Conservation (phyloP, 2,888 invertebrate genomes). For the Psylliodes chrysocephalus region DNA sequence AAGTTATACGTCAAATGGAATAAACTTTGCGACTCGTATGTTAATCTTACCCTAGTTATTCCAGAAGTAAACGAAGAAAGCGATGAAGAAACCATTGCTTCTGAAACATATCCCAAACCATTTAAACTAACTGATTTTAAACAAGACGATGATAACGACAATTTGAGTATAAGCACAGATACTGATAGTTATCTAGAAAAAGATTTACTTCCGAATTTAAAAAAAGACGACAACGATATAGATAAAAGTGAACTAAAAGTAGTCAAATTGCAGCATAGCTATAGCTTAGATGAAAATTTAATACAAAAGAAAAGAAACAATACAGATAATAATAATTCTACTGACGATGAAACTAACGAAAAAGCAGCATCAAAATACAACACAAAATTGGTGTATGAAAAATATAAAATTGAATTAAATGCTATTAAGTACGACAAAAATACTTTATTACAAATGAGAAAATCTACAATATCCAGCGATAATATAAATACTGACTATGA, state of each 20-base stretch:
- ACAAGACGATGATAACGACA: conserved; percentile 58
- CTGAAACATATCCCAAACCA: conserved; percentile 43
- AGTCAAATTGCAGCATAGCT: conserved; percentile 52
- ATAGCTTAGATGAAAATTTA: conserved; percentile 44
- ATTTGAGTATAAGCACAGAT: conserved; percentile 59
- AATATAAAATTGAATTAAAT: conserved; percentile 59
- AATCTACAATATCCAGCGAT: conserved; percentile 56
- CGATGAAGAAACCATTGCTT: conserved; percentile 42
- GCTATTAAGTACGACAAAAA: conserved; percentile 61
- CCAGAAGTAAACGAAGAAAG: conserved; percentile 54
- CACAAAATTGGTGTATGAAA: conserved; percentile 50
- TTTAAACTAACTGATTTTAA: conserved; percentile 72
- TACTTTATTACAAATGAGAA: conserved; percentile 61
- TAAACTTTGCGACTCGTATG: conserved; percentile 61
- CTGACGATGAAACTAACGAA: conserved; percentile 62
- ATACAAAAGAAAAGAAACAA: conserved; percentile 33
- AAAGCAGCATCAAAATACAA: conserved; percentile 54
- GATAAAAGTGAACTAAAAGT: conserved; percentile 54
- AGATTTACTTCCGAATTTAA: conserved; percentile 60
- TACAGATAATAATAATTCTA: conserved; percentile 50
- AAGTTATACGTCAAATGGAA: conserved; percentile 62
- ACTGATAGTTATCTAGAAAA: conserved; percentile 62
- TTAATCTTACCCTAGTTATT: conserved; percentile 60
- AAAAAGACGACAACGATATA: conserved; percentile 60
- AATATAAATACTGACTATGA: conserved; percentile 49